Base-by-base conservation (phyloP, 2,888 invertebrate genomes). In the Chloroclysta siterata region DNA sequence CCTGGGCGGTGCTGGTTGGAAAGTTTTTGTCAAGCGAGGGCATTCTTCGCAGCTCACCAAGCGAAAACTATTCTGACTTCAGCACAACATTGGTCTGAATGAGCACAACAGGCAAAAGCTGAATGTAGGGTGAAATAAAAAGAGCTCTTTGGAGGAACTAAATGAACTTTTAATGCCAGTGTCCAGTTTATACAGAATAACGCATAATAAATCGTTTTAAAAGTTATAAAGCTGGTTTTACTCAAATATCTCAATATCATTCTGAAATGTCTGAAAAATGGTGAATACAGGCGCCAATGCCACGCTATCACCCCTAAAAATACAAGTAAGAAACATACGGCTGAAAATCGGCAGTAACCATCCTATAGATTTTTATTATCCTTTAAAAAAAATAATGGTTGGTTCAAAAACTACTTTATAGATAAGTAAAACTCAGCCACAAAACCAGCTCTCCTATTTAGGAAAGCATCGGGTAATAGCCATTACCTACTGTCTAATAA, bases 11-110 rank as follows among this genome's bases (percentile, higher is more conserved):
- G 77, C 81, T 89, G 80, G 80, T 74, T 10, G 36, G 36, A 1
- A 11, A 39, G 36, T 85, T 88, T 85, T 88, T 85, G 80, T 79
- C 61, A 64, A 68, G 70, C 73, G 17, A 79, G 72, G 59, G 73
- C 80, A 84, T 87, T 88, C 81, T 83, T 86, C 79, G 68, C 82
- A 84, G 80, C 78, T 80, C 74, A 79, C 83, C 83, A 79, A 65
- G 81, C 79, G 83, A 81, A 82, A 78, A 78, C 62, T 66, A 71
- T 75, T 78, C 47, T 72, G 50, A 33, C 33, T 50, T 36, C 62
- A 67, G 69, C 53, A 64, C 63, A 70, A 68, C 64, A 71, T 69
- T 51, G 64, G 71, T 59, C 52, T 61, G 60, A 53, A 71, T 69
- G 60, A 17, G 47, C 62, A 67, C 64, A 63, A 63, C 57, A 50